These are phyloP conservation scores for Pyralis farinalis DNA, from an alignment of 2,888 invertebrate species.

Conservation along the genomic window DNA sequence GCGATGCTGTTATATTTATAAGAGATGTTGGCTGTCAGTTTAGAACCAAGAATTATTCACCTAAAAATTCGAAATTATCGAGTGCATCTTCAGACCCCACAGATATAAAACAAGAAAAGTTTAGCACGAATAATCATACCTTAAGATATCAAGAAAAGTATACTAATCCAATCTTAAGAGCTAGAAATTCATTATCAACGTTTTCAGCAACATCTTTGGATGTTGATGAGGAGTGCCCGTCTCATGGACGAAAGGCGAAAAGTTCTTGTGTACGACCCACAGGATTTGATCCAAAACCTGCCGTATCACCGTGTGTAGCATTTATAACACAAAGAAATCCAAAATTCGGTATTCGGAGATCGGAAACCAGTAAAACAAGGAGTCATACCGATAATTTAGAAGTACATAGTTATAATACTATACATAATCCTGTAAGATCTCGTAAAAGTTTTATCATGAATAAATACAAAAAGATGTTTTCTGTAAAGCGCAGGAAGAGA, in stretches of 20 bases:
- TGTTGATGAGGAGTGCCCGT: slow-evolving; percentile 39
- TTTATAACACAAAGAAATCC: slow-evolving; percentile 20
- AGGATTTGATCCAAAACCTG: slow-evolving; percentile 36
- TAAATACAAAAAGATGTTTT: slow-evolving; percentile 49
- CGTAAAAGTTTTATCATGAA: slow-evolving; percentile 38
- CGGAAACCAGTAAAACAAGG: background rate
- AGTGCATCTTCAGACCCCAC: slow-evolving; percentile 42
- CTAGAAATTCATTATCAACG: slow-evolving; percentile 32
- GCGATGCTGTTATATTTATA: slow-evolving; percentile 53
- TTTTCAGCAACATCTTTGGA: slow-evolving; percentile 41
- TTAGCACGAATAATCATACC: slow-evolving; percentile 40
- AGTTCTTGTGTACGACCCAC: slow-evolving; percentile 18
- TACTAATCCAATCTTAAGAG: slow-evolving; percentile 39
- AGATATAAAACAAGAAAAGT: slow-evolving; percentile 36
- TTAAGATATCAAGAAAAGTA: slow-evolving; percentile 54
- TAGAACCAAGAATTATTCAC: slow-evolving; percentile 35
- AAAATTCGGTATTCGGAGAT: background rate
- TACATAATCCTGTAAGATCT: slow-evolving; percentile 29
- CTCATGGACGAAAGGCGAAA: slow-evolving; percentile 31
- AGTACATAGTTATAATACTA: slow-evolving; percentile 13
- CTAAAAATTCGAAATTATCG: slow-evolving; percentile 41
- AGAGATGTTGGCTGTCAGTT: slow-evolving; percentile 72
- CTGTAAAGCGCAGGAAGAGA: slow-evolving; percentile 39
- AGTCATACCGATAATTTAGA: background rate
- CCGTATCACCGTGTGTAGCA: slow-evolving; percentile 33